Evolutionary conservation across 2,797 vertebrate genomes (phyloP).

Genomic region (Sebastes melanostomus): DNA sequence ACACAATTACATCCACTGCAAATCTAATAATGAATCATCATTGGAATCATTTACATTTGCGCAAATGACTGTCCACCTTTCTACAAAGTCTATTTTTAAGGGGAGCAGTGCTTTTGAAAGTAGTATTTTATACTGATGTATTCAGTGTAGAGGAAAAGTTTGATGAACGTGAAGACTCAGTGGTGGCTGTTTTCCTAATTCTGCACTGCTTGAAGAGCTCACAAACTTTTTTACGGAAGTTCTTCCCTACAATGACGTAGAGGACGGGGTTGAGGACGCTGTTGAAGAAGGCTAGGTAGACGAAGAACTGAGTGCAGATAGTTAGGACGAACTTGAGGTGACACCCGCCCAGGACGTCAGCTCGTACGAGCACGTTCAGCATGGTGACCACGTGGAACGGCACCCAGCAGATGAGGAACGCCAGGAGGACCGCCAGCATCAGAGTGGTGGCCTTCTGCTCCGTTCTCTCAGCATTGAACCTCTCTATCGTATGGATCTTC

Average conservation of each 20-base stretch:
- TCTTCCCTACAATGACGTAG: conserved; percentile 88
- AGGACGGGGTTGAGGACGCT: conserved; percentile 90
- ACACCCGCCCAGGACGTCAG: conserved; percentile 72
- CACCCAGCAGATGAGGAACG: conserved; percentile 89
- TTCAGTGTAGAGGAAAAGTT: conserved; percentile 77
- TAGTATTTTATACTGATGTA: conserved; percentile 30
- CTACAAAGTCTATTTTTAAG: too few species aligned
- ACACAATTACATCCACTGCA: too few species aligned
- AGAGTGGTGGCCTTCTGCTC: conserved; percentile 81
- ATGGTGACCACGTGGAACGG: conserved; percentile 84
- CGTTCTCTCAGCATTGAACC: conserved; percentile 70
- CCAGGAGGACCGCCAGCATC: conserved; percentile 80
- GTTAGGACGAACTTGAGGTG: conserved; percentile 63
- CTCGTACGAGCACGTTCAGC: conserved; percentile 72
- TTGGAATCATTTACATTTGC: too few species aligned
- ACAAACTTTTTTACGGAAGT: conserved; percentile 85
- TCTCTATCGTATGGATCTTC: conserved; percentile 49
- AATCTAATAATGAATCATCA: too few species aligned
- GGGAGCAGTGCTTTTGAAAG: too few species aligned
- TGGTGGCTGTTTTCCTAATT: not conserved
- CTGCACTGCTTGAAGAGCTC: conserved; percentile 77
- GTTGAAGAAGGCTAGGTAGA: conserved; percentile 86
- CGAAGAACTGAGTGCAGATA: conserved; percentile 84
- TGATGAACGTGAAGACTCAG: conserved; percentile 70
- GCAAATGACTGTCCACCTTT: too few species aligned